phyloP scores from a whole-genome alignment of 2,888 invertebrate species.

The Eledona agricola region DNA sequence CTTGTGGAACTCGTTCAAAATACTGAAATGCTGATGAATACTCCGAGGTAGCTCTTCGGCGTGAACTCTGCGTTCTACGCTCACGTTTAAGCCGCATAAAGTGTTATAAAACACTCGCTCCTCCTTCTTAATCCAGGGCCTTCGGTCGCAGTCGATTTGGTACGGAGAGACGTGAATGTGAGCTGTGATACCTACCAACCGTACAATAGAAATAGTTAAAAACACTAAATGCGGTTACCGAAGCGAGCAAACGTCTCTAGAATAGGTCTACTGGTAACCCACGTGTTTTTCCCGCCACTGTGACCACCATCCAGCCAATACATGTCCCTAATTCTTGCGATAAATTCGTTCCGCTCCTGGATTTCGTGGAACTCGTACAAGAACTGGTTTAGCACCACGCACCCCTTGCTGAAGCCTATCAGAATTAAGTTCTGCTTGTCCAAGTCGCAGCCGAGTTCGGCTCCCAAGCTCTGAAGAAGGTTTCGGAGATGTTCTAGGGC shows the following conservation, averaged over 20 bases:
- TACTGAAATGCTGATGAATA: slow-evolving; percentile 77
- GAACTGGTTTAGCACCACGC: slow-evolving; percentile 91
- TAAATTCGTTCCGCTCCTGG: slow-evolving; percentile 70
- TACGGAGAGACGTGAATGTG: slow-evolving; percentile 90
- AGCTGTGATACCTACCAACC: slow-evolving; percentile 76
- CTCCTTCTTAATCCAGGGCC: slow-evolving; percentile 87
- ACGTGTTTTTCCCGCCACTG: slow-evolving; percentile 86
- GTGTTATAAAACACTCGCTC: slow-evolving; percentile 78
- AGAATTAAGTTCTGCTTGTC: slow-evolving; percentile 65
- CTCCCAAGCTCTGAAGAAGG: slow-evolving; percentile 65
- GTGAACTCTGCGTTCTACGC: slow-evolving; percentile 69
- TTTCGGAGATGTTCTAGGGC: slow-evolving; percentile 78
- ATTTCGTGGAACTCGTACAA: slow-evolving; percentile 84
- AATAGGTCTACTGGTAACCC: slow-evolving; percentile 81
- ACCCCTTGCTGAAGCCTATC: slow-evolving; percentile 92
- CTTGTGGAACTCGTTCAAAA: slow-evolving; percentile 15
- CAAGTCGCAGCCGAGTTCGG: neutral
- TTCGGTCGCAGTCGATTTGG: slow-evolving; percentile 80
- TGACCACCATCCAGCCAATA: slow-evolving; percentile 94
- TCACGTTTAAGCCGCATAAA: slow-evolving; percentile 56
- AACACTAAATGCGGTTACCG: slow-evolving; percentile 63
- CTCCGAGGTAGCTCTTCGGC: slow-evolving; percentile 67
- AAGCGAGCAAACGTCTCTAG: slow-evolving; percentile 77
- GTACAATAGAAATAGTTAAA: slow-evolving; percentile 29
- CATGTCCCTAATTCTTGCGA: slow-evolving; percentile 77